Evolutionary conservation across 1,140 invertebrate species (phyloP).

Genomic region (Drosophila lacteicornis): DNA sequence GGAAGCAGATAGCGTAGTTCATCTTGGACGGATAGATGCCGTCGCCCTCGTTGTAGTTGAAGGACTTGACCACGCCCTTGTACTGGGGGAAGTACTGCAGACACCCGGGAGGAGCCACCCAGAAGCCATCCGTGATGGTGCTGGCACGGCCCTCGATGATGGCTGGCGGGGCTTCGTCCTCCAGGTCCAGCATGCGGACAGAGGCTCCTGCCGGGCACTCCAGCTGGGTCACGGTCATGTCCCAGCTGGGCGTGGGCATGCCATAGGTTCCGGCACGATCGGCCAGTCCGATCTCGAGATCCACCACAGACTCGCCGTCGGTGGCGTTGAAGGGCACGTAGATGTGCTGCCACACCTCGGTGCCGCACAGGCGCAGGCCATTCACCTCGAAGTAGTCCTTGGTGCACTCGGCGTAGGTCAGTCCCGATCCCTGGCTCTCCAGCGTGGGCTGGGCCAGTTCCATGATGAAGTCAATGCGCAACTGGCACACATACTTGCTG

Average conservation of each 20-base stretch:
- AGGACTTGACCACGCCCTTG: slow-evolving; percentile 70
- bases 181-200: slow-evolving; percentile 27
- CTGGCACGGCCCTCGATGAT: slow-evolving; percentile 22
- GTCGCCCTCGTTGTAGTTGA: slow-evolving; percentile 73
- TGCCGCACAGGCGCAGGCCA: slow-evolving; percentile 64
- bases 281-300: slow-evolving; percentile 53
- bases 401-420: slow-evolving; percentile 61
- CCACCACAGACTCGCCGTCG: slow-evolving; percentile 47
- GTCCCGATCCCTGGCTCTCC: slow-evolving; percentile 1
- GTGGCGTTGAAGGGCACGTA: slow-evolving; percentile 78
- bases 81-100: slow-evolving; percentile 74
- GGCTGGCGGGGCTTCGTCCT: slow-evolving; percentile 1
- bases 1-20: slow-evolving; percentile 82
- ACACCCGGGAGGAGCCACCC: slow-evolving; percentile 73
- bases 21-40: slow-evolving; percentile 70
- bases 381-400: slow-evolving; percentile 67
- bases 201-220: slow-evolving; percentile 65
- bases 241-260: slow-evolving; percentile 52
- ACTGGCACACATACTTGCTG: slow-evolving; percentile 75
- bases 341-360: slow-evolving; percentile 72
- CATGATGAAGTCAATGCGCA: slow-evolving; percentile 73
- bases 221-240: slow-evolving; percentile 64
- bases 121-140: slow-evolving; percentile 58
- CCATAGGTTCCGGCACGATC: slow-evolving; percentile 46
- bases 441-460: slow-evolving; percentile 62